phyloP scores from a whole-genome alignment of 2,888 invertebrate species.

The Matsumyia berberina region DNA sequence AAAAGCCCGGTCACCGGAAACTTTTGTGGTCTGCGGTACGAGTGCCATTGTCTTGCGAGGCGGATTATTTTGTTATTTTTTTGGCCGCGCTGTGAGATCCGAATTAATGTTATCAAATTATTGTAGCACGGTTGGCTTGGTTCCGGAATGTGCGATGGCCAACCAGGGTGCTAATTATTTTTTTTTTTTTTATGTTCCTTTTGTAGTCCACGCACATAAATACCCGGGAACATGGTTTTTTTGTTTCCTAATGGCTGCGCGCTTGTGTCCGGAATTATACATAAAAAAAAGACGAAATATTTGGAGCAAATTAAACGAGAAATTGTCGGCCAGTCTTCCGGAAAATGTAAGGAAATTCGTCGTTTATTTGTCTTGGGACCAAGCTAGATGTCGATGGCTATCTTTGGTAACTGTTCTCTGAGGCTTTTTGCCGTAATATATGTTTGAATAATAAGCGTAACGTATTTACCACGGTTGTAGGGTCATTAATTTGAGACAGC shows the following conservation, averaged over 20 bases:
- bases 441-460: slow-evolving; percentile 29
- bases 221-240: slow-evolving; percentile 29
- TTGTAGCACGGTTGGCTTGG: slow-evolving; percentile 71
- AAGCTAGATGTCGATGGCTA: slow-evolving; percentile 38
- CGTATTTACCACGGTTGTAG: slow-evolving; percentile 39
- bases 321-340: slow-evolving; percentile 60
- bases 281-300: neutral
- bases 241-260: slow-evolving; percentile 48
- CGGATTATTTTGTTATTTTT: slow-evolving; percentile 55
- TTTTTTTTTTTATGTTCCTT: slow-evolving; percentile 64
- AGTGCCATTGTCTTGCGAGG: slow-evolving; percentile 57
- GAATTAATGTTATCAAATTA: slow-evolving; percentile 75
- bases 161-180: slow-evolving; percentile 74
- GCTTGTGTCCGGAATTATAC: slow-evolving; percentile 63
- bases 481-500: slow-evolving; percentile 63
- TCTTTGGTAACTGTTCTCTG: slow-evolving; percentile 58
- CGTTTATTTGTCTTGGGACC: neutral
- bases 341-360: slow-evolving; percentile 60
- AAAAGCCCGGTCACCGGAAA: slow-evolving; percentile 54
- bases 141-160: slow-evolving; percentile 51
- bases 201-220: slow-evolving; percentile 67
- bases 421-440: slow-evolving; percentile 28
- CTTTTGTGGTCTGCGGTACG: slow-evolving; percentile 35
- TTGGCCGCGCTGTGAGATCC: slow-evolving; percentile 69
- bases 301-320: neutral